A percentile compares a stretch with the other conserved stretches of the same genome.
Conservation (phyloP, 2,888 invertebrate genomes). For the Alsophila aescularia region DNA sequence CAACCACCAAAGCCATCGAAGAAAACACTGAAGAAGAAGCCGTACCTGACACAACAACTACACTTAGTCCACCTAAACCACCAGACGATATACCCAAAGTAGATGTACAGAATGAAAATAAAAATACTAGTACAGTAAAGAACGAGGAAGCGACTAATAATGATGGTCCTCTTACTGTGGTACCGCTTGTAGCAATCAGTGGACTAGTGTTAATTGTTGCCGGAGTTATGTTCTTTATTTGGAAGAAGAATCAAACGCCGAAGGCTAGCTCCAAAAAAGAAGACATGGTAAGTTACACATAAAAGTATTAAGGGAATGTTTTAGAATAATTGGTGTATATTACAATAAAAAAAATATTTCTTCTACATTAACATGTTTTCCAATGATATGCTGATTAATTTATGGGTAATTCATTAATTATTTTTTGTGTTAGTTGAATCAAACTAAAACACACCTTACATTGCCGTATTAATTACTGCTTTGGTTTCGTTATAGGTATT, state of each 20-base stretch:
- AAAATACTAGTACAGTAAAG: conserved; percentile 51
- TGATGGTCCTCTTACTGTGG: conserved; percentile 86
- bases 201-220: conserved; percentile 88
- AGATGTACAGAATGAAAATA: conserved; percentile 49
- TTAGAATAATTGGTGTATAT: background rate
- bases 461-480: too few species aligned
- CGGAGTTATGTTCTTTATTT: conserved; percentile 87
- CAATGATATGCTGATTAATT: background rate
- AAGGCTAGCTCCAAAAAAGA: conserved; percentile 87
- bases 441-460: too few species aligned
- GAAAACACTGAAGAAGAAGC: conserved; percentile 54
- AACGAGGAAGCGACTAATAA: conserved; percentile 67
- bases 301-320: too few species aligned
- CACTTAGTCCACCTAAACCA: conserved; percentile 54
- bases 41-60: conserved; percentile 67
- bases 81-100: conserved; percentile 57
- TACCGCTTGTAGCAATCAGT: conserved; percentile 89
- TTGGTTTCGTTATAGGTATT: too few species aligned
- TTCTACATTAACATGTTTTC: background rate
- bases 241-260: conserved; percentile 87
- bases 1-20: conserved; percentile 59
- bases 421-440: too few species aligned
- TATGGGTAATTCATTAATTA: background rate
- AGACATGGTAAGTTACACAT: conserved; percentile 86
- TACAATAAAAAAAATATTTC: background rate